Conservation (phyloP, 2,797 vertebrate genomes). For the Otolemur crassicaudatus region DNA sequence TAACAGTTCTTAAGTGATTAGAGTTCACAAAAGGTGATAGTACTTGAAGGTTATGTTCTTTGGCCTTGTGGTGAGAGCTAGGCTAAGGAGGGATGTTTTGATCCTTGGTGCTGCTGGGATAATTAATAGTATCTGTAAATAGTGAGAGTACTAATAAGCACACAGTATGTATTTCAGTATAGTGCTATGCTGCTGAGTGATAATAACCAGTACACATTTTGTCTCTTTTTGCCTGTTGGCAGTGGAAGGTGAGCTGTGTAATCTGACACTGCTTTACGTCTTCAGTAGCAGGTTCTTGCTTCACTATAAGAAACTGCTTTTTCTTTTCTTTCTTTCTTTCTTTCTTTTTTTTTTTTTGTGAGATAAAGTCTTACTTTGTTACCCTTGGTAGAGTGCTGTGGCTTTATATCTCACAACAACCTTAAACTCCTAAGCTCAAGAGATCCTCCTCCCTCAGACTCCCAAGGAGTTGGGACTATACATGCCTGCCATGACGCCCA, state of each 20-base stretch:
- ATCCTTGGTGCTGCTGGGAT: constrained; percentile 22
- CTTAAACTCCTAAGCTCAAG: too few species aligned
- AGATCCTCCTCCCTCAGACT: too few species aligned
- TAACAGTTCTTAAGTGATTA: constrained; percentile 24
- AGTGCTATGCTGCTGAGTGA: not conserved
- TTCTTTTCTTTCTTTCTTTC: not conserved
- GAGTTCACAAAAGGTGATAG: constrained; percentile 13
- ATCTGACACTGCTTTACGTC: not conserved
- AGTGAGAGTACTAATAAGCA: constrained; percentile 38
- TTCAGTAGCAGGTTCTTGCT: not conserved
- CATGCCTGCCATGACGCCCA: too few species aligned
- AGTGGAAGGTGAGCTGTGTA: not conserved
- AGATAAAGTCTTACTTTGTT: too few species aligned
- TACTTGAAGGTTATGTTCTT: constrained; percentile 50
- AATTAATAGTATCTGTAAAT: constrained; percentile 60
- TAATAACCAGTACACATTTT: constrained; percentile 9
- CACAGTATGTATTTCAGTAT: constrained; percentile 7
- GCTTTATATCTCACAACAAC: too few species aligned
- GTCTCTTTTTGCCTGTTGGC: constrained; percentile 40
- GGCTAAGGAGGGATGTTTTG: constrained; percentile 41
- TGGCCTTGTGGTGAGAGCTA: not conserved
- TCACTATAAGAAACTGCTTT: constrained; percentile 20
- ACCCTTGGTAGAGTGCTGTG: too few species aligned
- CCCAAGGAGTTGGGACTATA: too few species aligned
- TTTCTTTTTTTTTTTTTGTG: too few species aligned